These are phyloP conservation scores for Picus viridis DNA, from an alignment of 2,797 vertebrate genomes.

Conservation along the genomic window DNA sequence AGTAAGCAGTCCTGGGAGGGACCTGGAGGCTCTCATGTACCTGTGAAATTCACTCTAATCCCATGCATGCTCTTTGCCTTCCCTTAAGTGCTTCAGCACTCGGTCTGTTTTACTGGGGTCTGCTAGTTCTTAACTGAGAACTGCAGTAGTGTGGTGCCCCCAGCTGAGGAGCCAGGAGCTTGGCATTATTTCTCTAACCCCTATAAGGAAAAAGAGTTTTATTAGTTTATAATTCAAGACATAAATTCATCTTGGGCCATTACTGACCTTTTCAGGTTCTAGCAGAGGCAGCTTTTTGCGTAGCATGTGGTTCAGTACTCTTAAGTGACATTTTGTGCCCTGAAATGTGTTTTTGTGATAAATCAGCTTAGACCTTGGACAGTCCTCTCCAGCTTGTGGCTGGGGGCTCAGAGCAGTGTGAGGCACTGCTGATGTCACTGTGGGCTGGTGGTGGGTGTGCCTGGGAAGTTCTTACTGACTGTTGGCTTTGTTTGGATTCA, in stretches of 20 bases:
- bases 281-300: not conserved
- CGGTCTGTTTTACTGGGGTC: not conserved
- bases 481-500: constrained; percentile 2
- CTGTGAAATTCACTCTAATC: not conserved
- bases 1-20: not conserved
- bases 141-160: not conserved
- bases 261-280: not conserved
- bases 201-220: not conserved
- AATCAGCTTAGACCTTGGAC: not conserved
- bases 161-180: not conserved
- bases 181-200: not conserved
- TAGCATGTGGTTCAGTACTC: not conserved
- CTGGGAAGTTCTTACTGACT: not conserved
- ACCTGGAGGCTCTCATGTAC: not conserved
- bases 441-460: too few relatives aligned
- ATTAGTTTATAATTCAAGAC: not conserved
- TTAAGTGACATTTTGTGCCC: not conserved
- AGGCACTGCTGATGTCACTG: fast-evolving
- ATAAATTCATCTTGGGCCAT: not conserved
- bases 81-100: not conserved
- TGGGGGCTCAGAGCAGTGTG: not conserved
- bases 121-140: not conserved
- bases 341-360: not conserved
- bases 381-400: not conserved
- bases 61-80: not conserved